Conservation (phyloP, 2,797 vertebrate genomes). For the Gallinago solitaria region DNA sequence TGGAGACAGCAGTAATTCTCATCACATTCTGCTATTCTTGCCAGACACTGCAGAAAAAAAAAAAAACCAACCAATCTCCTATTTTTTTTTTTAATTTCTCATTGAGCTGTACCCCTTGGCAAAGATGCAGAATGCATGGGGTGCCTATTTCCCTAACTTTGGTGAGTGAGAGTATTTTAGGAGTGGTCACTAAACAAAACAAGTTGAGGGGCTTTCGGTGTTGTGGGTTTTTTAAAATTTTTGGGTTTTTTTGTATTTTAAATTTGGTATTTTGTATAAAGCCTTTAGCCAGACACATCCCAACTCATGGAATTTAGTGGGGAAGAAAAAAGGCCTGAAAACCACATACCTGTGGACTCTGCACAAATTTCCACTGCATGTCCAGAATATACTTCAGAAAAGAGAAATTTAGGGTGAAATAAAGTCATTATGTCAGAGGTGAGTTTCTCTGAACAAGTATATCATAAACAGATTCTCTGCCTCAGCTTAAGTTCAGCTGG, state of each 20-base stretch:
- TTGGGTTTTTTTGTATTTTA: background rate
- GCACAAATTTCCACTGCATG: background rate
- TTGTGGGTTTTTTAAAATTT: background rate
- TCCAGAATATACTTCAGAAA: background rate
- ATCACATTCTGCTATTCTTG: background rate
- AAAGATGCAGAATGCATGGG: background rate
- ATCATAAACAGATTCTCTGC: fast-evolving
- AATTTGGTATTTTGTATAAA: background rate
- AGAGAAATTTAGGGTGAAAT: background rate
- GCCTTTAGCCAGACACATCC: background rate
- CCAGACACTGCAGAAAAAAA: background rate
- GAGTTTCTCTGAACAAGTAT: background rate
- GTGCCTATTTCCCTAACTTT: background rate
- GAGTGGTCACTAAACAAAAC: background rate
- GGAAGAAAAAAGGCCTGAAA: background rate
- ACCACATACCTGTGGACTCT: background rate
- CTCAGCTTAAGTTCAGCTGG: background rate
- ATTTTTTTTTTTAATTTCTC: background rate
- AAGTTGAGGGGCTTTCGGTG: background rate
- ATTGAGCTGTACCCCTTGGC: background rate
- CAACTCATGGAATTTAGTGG: background rate
- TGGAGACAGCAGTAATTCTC: background rate
- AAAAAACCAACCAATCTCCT: background rate
- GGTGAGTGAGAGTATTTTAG: background rate
- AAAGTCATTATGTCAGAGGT: background rate